These are phyloP conservation scores for Sphyrna mokarran DNA, from an alignment of 2,113 vertebrate species.

Conservation along the genomic window DNA sequence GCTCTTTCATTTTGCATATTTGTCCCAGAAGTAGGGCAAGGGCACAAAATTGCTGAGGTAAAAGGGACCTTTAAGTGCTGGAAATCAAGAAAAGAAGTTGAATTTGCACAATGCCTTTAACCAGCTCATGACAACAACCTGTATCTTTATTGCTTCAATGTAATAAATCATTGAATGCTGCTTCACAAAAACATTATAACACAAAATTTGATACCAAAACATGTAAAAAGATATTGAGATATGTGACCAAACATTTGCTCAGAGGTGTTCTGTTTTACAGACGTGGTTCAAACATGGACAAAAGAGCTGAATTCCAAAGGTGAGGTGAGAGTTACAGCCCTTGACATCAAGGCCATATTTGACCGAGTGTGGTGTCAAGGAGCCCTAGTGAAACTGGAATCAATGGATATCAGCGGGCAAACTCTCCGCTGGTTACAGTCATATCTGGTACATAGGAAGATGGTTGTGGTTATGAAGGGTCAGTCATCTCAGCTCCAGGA, in stretches of 20 bases:
- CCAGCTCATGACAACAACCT: not conserved
- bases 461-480: no score
- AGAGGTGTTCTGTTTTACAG: not conserved
- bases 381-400: no score
- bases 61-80: not conserved
- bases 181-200: not conserved
- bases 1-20: not conserved
- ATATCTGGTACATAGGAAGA: no score
- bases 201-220: not conserved
- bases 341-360: no score
- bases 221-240: not conserved
- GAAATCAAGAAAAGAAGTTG: not conserved
- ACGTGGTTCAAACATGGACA: no score
- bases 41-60: not conserved
- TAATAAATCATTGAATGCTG: not conserved
- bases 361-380: no score
- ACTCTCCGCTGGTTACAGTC: no score
- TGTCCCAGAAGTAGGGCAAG: not conserved
- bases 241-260: not conserved
- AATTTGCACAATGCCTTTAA: not conserved
- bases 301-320: no score
- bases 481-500: no score
- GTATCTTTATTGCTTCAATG: not conserved
- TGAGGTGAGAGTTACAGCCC: no score
- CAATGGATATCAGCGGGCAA: no score